Base-by-base conservation (phyloP, 2,797 vertebrate genomes). In the Aldrovandia affinis region DNA sequence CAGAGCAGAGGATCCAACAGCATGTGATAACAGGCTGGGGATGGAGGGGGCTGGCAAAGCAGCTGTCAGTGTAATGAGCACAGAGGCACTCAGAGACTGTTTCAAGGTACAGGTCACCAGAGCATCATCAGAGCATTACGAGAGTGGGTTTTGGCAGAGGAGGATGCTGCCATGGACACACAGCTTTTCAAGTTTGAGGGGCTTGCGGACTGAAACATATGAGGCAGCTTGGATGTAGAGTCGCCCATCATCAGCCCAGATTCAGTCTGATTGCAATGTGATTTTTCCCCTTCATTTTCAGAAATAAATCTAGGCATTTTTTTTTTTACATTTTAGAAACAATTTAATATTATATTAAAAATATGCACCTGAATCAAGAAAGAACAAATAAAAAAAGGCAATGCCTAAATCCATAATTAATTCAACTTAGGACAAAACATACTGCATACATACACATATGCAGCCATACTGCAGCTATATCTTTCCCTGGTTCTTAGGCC, bases 41-140 rank as follows among this genome's bases (percentile, higher is more conserved):
- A 59, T 39, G 81, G 63, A 73, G 68, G 20, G 28, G 65, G 7
- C 30, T 7, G 55, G 36, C 52, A 9, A 47, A 78, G 55, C 82
- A 78, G 82, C 82, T 78, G 82, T 83, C 83, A 63, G 8, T 36
- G 83, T 78, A 79, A 79, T 79, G 83, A 83, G 75, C 75, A 52
- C 10, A 28, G 54, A 7, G 1, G 14, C 42, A 50, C 36, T 80
- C 42, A 39, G 47, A 44, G 73, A n/a, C 57, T 63, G 39, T 78
- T 50, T 83, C 39, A 59, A 63, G 54, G 70, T 63, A 68, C 28
- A 79, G 83, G 83, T 79, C 77, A 80, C 42, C 14, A 33, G 77
- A 68, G 57, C 39, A 50, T 68, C 78, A 30, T 47, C 77, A 28
- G 83, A 80, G 77, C 77, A 84, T 84, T 54, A 54, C 44, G 7